Evolutionary conservation across 2,888 invertebrate species (phyloP).

Genomic region (Bruchidius siliquastri): DNA sequence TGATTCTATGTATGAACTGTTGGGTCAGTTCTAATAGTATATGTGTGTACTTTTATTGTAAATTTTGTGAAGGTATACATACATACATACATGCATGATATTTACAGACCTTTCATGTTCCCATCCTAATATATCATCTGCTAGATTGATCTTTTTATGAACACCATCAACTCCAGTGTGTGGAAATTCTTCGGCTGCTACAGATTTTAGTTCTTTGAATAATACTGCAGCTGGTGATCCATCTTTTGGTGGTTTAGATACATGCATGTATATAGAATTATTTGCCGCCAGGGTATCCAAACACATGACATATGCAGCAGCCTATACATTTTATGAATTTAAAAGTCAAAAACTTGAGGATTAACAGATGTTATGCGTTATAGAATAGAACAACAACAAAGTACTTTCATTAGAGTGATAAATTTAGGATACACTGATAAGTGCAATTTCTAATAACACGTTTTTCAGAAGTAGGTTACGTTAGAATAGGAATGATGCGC

Average conservation of each 20-base stretch:
- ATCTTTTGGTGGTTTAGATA: slow-evolving; percentile 91
- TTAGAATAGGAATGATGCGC: too few species aligned
- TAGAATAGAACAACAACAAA: too few species aligned
- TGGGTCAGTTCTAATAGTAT: too few species aligned
- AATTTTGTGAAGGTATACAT: not conserved
- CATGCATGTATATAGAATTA: slow-evolving; percentile 77
- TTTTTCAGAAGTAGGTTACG: too few species aligned
- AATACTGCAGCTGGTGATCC: slow-evolving; percentile 69
- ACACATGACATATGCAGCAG: slow-evolving; percentile 85
- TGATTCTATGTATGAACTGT: too few species aligned
- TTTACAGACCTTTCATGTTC: slow-evolving; percentile 81
- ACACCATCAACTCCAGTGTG: slow-evolving; percentile 59
- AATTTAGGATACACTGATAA: too few species aligned
- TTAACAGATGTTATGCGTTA: slow-evolving; percentile 3
- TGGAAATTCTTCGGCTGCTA: slow-evolving; percentile 49
- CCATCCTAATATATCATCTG: slow-evolving; percentile 89
- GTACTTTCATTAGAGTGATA: too few species aligned
- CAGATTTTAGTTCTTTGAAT: slow-evolving; percentile 59
- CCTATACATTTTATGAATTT: slow-evolving; percentile 53
- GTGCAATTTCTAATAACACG: too few species aligned
- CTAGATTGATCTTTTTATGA: slow-evolving; percentile 96
- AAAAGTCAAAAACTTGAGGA: not conserved
- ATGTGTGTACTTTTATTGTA: too few species aligned
- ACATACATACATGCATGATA: too few species aligned
- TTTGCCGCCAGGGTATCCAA: slow-evolving; percentile 73